Evolutionary conservation across 2,113 vertebrate genomes (phyloP).

Genomic region (Oceanodroma tethys): DNA sequence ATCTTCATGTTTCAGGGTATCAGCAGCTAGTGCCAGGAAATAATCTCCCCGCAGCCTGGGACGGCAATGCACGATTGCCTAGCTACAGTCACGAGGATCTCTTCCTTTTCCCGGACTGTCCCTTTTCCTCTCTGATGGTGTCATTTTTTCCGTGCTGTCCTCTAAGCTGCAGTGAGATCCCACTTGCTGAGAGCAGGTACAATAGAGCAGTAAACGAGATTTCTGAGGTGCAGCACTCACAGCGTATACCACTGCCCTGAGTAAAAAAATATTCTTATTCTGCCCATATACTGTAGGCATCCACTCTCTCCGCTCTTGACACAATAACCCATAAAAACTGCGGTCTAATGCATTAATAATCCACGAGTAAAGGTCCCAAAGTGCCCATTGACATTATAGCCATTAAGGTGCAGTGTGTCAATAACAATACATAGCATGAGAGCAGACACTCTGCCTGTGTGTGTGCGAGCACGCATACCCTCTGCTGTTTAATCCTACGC

Average conservation of each 20-base stretch:
- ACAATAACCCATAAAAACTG: slow-evolving; percentile 46
- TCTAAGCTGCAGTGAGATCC: neutral
- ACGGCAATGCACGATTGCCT: neutral
- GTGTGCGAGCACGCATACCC: neutral
- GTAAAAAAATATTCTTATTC: slow-evolving; percentile 10
- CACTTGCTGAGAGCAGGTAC: neutral
- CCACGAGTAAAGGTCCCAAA: slow-evolving; percentile 38
- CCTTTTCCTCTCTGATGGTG: neutral
- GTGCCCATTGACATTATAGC: slow-evolving; percentile 64
- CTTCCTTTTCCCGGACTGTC: neutral
- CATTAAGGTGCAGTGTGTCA: slow-evolving; percentile 54
- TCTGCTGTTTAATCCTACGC: slow-evolving; percentile 29
- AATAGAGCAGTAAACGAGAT: neutral
- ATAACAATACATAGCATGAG: slow-evolving; percentile 28
- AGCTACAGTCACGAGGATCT: neutral
- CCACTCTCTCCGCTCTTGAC: slow-evolving; percentile 28
- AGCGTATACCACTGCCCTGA: neutral
- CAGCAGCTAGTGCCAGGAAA: neutral
- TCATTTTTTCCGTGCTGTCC: neutral
- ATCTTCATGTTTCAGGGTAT: slow-evolving; percentile 34
- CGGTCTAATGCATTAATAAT: slow-evolving; percentile 62
- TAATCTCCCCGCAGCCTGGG: neutral
- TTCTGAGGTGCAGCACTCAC: neutral
- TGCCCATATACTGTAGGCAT: neutral
- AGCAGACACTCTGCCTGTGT: neutral